Evolutionary conservation across 2,113 vertebrate species (phyloP).

Genomic region (Copsychus sechellarum): DNA sequence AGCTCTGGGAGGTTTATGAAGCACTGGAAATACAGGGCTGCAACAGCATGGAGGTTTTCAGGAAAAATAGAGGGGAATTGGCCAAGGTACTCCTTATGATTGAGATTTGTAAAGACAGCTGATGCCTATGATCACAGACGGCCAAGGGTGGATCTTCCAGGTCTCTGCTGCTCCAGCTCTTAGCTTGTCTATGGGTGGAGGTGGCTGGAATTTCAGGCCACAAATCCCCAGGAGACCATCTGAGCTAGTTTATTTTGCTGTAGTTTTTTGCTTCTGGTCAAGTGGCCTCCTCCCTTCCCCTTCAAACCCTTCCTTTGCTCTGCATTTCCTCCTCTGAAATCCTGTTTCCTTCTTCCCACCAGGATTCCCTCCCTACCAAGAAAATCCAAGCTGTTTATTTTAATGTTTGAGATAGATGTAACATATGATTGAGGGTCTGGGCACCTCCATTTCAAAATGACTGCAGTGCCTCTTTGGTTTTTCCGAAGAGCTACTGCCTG

Average conservation of each 20-base stretch:
- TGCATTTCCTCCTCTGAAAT: background rate
- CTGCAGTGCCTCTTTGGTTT: background rate
- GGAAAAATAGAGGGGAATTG: background rate
- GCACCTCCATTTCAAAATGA: background rate
- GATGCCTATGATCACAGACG: background rate
- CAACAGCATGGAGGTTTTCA: background rate
- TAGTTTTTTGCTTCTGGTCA: background rate
- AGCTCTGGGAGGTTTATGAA: background rate
- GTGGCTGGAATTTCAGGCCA: background rate
- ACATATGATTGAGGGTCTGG: background rate
- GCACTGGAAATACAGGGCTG: background rate
- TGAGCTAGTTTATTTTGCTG: background rate
- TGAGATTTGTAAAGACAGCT: background rate
- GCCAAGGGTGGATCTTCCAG: rapidly evolving
- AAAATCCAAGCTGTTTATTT: background rate
- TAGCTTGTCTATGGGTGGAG: background rate
- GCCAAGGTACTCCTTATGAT: background rate
- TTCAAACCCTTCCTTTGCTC: background rate
- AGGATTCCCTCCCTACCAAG: background rate
- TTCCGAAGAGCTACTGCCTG: background rate
- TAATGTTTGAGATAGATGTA: background rate
- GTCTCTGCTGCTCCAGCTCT: background rate
- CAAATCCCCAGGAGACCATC: background rate
- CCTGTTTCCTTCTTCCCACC: background rate
- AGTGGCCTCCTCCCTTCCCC: background rate